Percentiles rank a stretch among this genome's conserved stretches.
These are phyloP conservation scores for Campaea margaritaria DNA, from an alignment of 2,888 invertebrate species.

Conservation along the genomic window DNA sequence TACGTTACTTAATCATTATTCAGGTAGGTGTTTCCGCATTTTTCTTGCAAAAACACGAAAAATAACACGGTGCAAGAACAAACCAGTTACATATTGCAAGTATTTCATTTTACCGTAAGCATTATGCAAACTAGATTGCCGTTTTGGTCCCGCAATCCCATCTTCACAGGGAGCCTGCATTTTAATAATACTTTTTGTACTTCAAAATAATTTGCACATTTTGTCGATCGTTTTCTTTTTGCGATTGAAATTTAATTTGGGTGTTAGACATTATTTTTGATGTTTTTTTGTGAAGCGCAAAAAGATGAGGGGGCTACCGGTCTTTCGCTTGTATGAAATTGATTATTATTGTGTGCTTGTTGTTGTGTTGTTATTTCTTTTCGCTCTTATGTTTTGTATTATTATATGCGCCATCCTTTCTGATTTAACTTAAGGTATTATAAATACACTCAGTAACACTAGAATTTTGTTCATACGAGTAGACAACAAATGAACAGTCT, in stretches of 20 bases:
- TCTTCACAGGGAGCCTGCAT: conserved; percentile 13
- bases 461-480: too few relatives aligned
- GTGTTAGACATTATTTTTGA: conserved; percentile 17
- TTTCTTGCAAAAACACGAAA: background rate
- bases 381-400: too few relatives aligned
- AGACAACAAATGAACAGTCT: too few relatives aligned
- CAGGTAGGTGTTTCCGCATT: background rate
- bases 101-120: conserved; percentile 29
- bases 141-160: background rate
- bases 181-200: conserved; percentile 6
- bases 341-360: too few relatives aligned
- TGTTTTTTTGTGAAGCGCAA: conserved; percentile 4
- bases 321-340: conserved; percentile 10
- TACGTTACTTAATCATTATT: too few relatives aligned
- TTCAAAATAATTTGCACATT: conserved; percentile 16
- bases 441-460: too few relatives aligned
- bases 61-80: background rate
- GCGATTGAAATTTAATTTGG: conserved; percentile 18
- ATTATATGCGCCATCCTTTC: too few relatives aligned
- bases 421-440: too few relatives aligned
- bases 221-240: conserved; percentile 17
- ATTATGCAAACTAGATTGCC: conserved; percentile 30
- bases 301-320: conserved; percentile 21
- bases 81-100: conserved; percentile 16
- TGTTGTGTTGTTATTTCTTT: too few relatives aligned